Percentiles rank a stretch among this genome's conserved stretches.
Evolutionary conservation across 2,888 invertebrate species (phyloP).

Genomic region (Mythimna ferrago): DNA sequence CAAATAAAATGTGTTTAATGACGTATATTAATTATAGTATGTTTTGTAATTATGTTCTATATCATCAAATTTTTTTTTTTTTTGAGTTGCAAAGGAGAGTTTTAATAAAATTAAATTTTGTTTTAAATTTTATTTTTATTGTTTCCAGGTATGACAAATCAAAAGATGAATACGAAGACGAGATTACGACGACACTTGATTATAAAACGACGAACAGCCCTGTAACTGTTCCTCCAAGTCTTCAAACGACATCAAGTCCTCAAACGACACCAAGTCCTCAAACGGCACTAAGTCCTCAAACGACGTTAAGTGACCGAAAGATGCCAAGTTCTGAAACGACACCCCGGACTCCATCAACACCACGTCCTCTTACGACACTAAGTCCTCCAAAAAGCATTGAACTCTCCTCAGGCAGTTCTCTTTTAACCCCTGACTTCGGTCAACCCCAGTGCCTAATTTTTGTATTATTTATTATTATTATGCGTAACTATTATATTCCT

Average conservation of each 20-base stretch:
- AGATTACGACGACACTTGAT: not conserved
- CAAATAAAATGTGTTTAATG: no score
- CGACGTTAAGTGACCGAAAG: not conserved
- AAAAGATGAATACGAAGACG: not conserved
- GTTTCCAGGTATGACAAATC: not conserved
- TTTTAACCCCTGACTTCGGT: not conserved
- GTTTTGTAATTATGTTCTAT: no score
- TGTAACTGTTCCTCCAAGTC: no score
- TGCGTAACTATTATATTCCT: not conserved
- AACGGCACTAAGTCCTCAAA: not conserved
- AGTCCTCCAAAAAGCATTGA: constrained; percentile 1
- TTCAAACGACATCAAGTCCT: not conserved
- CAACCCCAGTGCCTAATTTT: not conserved
- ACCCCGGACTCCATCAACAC: no score
- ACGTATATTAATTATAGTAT: no score
- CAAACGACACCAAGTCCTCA: not conserved
- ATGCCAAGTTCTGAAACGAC: not conserved
- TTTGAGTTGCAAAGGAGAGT: no score
- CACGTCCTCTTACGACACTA: not conserved
- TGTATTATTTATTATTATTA: not conserved
- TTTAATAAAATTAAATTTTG: not conserved
- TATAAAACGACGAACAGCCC: no score
- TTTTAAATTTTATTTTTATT: not conserved
- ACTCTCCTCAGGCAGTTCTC: not conserved
- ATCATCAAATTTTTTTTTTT: no score